These are phyloP conservation scores for Venusia cambrica DNA, from an alignment of 2,888 invertebrate genomes.

Conservation along the genomic window DNA sequence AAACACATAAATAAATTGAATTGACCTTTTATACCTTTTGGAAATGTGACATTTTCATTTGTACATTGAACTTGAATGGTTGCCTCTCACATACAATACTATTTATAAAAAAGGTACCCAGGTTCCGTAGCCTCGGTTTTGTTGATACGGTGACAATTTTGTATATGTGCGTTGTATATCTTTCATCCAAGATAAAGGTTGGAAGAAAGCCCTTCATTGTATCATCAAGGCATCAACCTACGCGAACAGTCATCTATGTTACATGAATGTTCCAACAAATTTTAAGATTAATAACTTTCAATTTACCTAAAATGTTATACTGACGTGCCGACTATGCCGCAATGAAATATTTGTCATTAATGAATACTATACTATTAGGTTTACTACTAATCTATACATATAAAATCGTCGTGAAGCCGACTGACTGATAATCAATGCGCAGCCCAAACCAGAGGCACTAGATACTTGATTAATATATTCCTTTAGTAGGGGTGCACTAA, in stretches of 20 bases:
- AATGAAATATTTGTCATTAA: too few relatives aligned
- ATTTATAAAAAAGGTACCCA: conserved; percentile 18
- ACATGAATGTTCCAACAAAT: too few relatives aligned
- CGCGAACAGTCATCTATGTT: conserved; percentile 2
- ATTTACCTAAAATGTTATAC: too few relatives aligned
- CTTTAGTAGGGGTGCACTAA: too few relatives aligned
- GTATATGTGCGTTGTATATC: conserved; percentile 22
- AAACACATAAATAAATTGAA: conserved; percentile 8
- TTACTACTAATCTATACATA: too few relatives aligned
- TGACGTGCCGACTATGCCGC: too few relatives aligned
- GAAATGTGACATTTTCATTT: conserved; percentile 19
- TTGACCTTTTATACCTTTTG: conserved; percentile 14
- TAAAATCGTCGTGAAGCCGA: too few relatives aligned
- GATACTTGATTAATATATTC: too few relatives aligned
- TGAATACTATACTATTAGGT: too few relatives aligned
- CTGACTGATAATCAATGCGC: too few relatives aligned
- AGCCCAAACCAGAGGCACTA: too few relatives aligned
- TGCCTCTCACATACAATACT: conserved; percentile 12
- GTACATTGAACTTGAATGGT: conserved; percentile 27
- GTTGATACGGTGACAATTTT: conserved; percentile 23
- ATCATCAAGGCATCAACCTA: background rate
- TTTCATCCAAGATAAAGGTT: conserved; percentile 19
- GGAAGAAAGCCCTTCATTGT: conserved; percentile 50
- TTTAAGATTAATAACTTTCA: too few relatives aligned
- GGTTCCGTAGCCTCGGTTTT: conserved; percentile 18